These are phyloP conservation scores for Echeneis naucrates DNA, from an alignment of 2,797 vertebrate species.

Conservation along the genomic window DNA sequence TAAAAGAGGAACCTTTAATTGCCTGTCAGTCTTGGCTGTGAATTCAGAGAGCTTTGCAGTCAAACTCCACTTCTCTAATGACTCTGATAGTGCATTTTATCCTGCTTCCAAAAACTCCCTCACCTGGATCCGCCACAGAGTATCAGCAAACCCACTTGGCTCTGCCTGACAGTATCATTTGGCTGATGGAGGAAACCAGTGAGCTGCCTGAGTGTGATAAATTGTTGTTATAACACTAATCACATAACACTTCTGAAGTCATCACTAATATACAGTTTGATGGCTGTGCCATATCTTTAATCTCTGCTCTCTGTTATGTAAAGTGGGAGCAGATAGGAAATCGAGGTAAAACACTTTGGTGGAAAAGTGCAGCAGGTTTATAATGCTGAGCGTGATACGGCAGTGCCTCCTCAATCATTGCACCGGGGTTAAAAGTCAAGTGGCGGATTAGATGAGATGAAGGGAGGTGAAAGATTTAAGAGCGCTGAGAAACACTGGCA, in stretches of 20 bases:
- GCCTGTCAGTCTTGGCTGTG: constrained; percentile 16
- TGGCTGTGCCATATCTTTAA: constrained; percentile 14
- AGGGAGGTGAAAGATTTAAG: constrained; percentile 50
- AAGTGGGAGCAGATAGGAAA: constrained; percentile 14
- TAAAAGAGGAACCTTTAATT: constrained; percentile 31
- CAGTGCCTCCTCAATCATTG: constrained; percentile 39
- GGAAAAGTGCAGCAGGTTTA: constrained; percentile 6
- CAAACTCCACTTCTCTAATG: constrained; percentile 29
- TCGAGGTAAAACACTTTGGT: constrained; percentile 9
- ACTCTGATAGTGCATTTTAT: constrained; percentile 23
- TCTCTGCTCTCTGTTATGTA: constrained; percentile 10
- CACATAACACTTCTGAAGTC: constrained; percentile 8
- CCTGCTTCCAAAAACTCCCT: constrained; percentile 19
- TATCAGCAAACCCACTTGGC: constrained; percentile 13
- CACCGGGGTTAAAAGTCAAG: constrained; percentile 49
- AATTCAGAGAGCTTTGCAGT: constrained; percentile 18
- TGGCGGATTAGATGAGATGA: constrained; percentile 35
- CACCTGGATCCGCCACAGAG: background rate
- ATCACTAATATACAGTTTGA: background rate
- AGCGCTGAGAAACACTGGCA: constrained; percentile 25
- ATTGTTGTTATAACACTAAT: constrained; percentile 25
- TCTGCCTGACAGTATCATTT: constrained; percentile 9
- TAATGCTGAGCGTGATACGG: constrained; percentile 11
- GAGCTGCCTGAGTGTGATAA: constrained; percentile 13
- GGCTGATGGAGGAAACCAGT: background rate